Evolutionary conservation across 2,888 invertebrate species (phyloP).

Genomic region (Strigamia maritima): DNA sequence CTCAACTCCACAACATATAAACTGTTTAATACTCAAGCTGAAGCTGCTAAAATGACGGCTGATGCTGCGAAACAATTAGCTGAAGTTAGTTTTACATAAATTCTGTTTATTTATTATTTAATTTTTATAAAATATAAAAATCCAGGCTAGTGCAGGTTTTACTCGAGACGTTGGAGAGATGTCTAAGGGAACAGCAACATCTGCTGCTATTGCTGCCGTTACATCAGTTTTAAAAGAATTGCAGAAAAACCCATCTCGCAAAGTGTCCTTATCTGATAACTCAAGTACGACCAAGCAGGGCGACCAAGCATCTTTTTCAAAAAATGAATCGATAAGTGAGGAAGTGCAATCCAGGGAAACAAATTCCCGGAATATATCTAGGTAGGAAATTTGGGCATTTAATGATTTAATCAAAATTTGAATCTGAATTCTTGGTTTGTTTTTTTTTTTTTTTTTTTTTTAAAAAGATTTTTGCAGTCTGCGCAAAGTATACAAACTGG

Average conservation of each 20-base stretch:
- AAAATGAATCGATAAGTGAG: background rate
- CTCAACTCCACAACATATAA: constrained; percentile 45
- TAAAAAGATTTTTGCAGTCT: background rate
- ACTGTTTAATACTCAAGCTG: constrained; percentile 45
- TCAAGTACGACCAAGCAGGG: background rate
- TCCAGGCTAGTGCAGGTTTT: background rate
- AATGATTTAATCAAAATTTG: background rate
- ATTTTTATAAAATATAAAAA: background rate
- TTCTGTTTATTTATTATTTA: background rate
- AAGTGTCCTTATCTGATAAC: background rate
- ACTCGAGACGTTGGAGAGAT: constrained; percentile 39
- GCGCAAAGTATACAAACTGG: background rate
- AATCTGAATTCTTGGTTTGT: too few species aligned
- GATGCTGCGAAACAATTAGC: constrained; percentile 47
- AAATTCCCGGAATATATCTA: background rate
- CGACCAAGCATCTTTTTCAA: background rate
- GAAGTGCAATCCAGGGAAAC: background rate
- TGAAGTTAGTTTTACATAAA: constrained; percentile 42
- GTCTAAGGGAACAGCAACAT: constrained; percentile 44
- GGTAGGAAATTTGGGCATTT: background rate
- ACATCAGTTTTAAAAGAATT: constrained; percentile 39
- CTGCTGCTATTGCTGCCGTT: constrained; percentile 46
- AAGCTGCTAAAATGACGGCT: constrained; percentile 47
- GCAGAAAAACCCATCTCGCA: background rate
- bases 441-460: background rate